Evolutionary conservation across 2,888 invertebrate species (phyloP).

Genomic region (Graphium colonna): DNA sequence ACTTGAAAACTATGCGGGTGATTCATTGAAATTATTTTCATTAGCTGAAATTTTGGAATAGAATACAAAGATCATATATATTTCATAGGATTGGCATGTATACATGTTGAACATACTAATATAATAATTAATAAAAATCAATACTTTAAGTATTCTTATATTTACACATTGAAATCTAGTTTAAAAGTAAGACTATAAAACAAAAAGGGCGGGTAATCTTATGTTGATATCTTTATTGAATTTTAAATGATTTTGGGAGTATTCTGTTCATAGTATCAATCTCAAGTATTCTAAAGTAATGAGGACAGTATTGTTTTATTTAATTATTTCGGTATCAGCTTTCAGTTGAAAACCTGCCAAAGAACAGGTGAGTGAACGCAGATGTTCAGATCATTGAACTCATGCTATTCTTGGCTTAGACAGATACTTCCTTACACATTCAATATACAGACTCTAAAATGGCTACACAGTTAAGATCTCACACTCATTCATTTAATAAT

Average conservation of each 20-base stretch:
- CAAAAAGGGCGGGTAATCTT: too few relatives aligned
- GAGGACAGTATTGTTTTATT: conserved; percentile 3
- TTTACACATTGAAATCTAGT: too few relatives aligned
- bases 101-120: too few relatives aligned
- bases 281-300: background rate
- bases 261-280: background rate
- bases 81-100: too few relatives aligned
- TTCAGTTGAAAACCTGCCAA: conserved; percentile 61
- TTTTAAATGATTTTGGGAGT: background rate
- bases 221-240: too few relatives aligned
- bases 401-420: conserved; percentile 56
- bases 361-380: conserved; percentile 68
- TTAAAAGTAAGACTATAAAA: too few relatives aligned
- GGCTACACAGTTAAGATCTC: background rate
- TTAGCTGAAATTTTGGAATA: too few relatives aligned
- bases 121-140: too few relatives aligned
- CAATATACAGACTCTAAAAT: conserved; percentile 5
- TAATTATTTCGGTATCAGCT: conserved; percentile 47
- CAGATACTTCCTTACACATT: conserved; percentile 47
- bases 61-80: too few relatives aligned
- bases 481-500: background rate
- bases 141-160: too few relatives aligned
- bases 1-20: too few relatives aligned
- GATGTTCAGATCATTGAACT: conserved; percentile 55
- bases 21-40: too few relatives aligned